Evolutionary conservation across 2,113 vertebrate genomes (phyloP).

Genomic region (Rhea pennata): DNA sequence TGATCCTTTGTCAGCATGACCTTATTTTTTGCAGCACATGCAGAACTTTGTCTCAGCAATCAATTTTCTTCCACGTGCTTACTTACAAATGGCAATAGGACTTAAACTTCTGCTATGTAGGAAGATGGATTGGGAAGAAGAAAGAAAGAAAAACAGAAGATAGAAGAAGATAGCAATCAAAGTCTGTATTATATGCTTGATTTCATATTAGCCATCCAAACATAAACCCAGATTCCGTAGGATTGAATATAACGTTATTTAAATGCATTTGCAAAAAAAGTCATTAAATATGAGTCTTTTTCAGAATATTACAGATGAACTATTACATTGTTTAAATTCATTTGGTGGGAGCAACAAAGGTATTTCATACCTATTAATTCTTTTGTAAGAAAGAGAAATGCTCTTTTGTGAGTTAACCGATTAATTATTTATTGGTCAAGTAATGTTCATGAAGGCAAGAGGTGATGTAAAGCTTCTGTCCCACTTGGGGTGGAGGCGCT

Average conservation of each 20-base stretch:
- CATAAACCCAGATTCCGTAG: neutral
- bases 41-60: neutral
- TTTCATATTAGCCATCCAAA: neutral
- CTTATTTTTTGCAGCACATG: neutral
- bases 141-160: neutral
- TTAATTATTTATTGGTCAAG: neutral
- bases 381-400: neutral
- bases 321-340: neutral
- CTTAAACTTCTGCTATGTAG: neutral
- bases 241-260: neutral
- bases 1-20: neutral
- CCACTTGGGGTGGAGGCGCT: neutral
- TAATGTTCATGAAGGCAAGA: neutral
- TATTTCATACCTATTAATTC: neutral
- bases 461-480: neutral
- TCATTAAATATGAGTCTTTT: neutral
- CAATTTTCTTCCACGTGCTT: neutral
- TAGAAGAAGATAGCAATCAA: neutral
- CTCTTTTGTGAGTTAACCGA: neutral
- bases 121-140: neutral
- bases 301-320: neutral
- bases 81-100: neutral
- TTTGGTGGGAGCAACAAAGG: neutral
- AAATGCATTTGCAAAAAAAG: neutral
- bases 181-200: neutral